Base-by-base conservation (phyloP, 2,797 vertebrate genomes). In the Takifugu ocellatus region DNA sequence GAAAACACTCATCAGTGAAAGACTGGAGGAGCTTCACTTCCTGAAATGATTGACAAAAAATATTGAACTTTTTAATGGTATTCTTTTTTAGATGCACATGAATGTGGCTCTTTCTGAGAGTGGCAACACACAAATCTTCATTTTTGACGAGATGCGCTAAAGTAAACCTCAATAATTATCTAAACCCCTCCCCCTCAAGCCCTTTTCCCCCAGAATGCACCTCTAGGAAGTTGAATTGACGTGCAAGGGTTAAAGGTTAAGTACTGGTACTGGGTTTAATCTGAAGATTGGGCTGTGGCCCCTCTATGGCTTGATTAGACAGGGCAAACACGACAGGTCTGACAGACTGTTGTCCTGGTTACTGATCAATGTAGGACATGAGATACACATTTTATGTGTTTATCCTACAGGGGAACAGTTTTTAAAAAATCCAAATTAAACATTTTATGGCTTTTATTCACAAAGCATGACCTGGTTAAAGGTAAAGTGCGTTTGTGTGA, bases 331-430 rank as follows among this genome's bases (percentile, higher is more conserved):
- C 42, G 25, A 59, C 66, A 43, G 51, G 51, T 56, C 27, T 51
- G 3, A 75, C 80, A 80, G 70, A 85, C 76, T 68, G 3, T 17
- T 36, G 51, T 75, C 56, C 59, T 67, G 66, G 67, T 61, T 72
- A 15, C 72, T 82, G 79, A 77, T 77, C 53, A 25, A 73, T 78
- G 81, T 78, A 78, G 80, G 51, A 73, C 12, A 21, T 21, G 21
- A 21, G 21, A 21, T 21, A 21, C 21, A 39, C 70, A 65, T 71
- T 82, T 83, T 36, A 29, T 77, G 47, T 54, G 70, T 83, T 74
- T 78, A 71, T 86, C 81, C 83, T 46, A n/a, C n/a, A 46, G 6
- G 16, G 17, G 44, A 39, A 39, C 36, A 39, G 4, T 6, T 44
- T 31, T 49, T 7, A 26, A 12, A 7, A 6, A 43, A 7, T 16